Evolutionary conservation across 2,797 vertebrate species (phyloP).

Genomic region (Argyrosomus regius): DNA sequence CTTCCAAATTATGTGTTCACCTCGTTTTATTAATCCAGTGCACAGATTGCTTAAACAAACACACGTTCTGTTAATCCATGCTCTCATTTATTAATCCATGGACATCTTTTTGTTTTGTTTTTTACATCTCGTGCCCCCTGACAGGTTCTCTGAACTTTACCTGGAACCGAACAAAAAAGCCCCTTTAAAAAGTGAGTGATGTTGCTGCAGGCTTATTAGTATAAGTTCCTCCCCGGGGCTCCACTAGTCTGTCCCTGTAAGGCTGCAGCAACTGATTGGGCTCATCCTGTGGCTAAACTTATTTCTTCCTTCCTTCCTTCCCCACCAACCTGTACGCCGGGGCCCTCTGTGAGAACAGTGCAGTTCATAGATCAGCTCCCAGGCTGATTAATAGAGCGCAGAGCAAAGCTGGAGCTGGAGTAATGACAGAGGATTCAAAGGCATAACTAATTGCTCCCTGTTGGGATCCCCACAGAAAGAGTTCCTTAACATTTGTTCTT

Average conservation of each 20-base stretch:
- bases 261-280: conserved; percentile 32
- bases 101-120: neutral
- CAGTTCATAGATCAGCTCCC: conserved; percentile 70
- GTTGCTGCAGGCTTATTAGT: conserved; percentile 23
- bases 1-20: neutral
- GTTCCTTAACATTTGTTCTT: conserved; percentile 41
- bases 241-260: neutral
- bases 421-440: conserved; percentile 60
- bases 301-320: conserved; percentile 20
- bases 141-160: neutral
- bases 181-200: conserved; percentile 6
- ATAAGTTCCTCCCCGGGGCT: conserved; percentile 30
- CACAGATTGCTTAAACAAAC: neutral
- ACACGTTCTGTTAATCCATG: neutral
- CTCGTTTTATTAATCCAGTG: neutral
- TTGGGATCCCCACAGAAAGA: conserved; percentile 44
- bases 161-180: neutral
- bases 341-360: conserved; percentile 24
- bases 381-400: conserved; percentile 72
- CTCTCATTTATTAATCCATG: neutral
- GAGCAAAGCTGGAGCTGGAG: conserved; percentile 49
- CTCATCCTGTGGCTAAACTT: conserved; percentile 36
- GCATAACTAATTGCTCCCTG: conserved; percentile 62
- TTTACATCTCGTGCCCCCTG: no score
- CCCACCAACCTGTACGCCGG: neutral